Conservation (phyloP, 1,140 invertebrate genomes). For the Aradophagus sp. region DNA sequence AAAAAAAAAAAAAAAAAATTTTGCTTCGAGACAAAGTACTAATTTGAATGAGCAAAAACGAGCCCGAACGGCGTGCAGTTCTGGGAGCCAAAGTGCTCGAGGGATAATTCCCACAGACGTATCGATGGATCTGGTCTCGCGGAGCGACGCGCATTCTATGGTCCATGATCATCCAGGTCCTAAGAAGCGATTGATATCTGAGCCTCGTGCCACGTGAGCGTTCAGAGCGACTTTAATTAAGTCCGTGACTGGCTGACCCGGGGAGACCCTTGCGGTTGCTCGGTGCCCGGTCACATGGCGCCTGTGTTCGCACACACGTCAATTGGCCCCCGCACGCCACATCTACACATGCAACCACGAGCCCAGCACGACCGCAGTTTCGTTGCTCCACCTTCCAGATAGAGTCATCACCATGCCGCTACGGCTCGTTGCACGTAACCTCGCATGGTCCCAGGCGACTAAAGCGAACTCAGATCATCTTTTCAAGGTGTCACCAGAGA, state of each 20-base stretch:
- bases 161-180: conserved; percentile 58
- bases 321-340: conserved; percentile 42
- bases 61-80: too few species aligned
- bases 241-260: conserved; percentile 75
- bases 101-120: conserved; percentile 55
- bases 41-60: too few species aligned
- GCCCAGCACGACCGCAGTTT: conserved; percentile 38
- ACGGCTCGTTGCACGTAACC: conserved; percentile 55
- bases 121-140: conserved; percentile 59
- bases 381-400: conserved; percentile 56
- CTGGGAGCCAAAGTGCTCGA: conserved; percentile 42
- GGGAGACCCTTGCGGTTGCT: conserved; percentile 60
- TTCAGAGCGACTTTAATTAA: conserved; percentile 73
- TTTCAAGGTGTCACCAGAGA: conserved; percentile 39
- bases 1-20: too few species aligned
- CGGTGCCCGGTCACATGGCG: conserved; percentile 59
- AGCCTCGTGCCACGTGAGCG: conserved; percentile 60
- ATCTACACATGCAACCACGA: conserved; percentile 40
- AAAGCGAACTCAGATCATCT: conserved; percentile 51
- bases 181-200: conserved; percentile 61
- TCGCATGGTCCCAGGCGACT: conserved; percentile 49
- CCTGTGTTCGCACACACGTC: conserved; percentile 58
- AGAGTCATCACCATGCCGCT: conserved; percentile 55
- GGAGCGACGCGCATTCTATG: conserved; percentile 52
- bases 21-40: too few species aligned